Evolutionary conservation across 2,797 vertebrate genomes (phyloP).

Genomic region (Triplophysa yarkandensis): DNA sequence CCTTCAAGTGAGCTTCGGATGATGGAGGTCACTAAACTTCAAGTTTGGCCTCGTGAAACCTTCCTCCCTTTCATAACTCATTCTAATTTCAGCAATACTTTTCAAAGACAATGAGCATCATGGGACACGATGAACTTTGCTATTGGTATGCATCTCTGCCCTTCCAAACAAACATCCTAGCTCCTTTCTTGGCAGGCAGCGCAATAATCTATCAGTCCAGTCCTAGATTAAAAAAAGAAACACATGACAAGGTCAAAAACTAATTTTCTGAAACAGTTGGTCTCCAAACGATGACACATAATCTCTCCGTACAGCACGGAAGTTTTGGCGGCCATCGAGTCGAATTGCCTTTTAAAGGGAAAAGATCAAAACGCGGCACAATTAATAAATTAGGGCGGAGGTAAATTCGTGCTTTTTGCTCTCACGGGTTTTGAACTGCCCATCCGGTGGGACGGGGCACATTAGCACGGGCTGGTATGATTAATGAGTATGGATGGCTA

Average conservation of each 20-base stretch:
- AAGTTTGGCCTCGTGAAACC: conserved; percentile 45
- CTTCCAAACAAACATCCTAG: conserved; percentile 44
- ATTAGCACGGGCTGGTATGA: conserved; percentile 40
- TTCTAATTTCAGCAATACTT: conserved; percentile 41
- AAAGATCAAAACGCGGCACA: conserved; percentile 34
- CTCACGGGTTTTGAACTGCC: conserved; percentile 26
- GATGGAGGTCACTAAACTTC: conserved; percentile 55
- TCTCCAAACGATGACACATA: conserved; percentile 42
- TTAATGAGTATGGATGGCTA: conserved; percentile 35
- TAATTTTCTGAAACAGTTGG: conserved; percentile 46
- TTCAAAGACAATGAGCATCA: conserved; percentile 40
- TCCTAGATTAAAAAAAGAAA: conserved; percentile 50
- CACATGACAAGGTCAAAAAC: conserved; percentile 56
- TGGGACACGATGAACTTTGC: conserved; percentile 42
- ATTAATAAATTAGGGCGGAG: conserved; percentile 50
- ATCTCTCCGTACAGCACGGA: conserved; percentile 25
- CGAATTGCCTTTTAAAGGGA: conserved; percentile 26
- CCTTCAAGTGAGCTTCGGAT: conserved; percentile 12
- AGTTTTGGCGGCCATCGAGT: conserved; percentile 29
- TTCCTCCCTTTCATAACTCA: conserved; percentile 34
- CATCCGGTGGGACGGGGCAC: conserved; percentile 38
- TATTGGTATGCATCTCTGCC: conserved; percentile 38
- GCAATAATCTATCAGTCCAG: conserved; percentile 55
- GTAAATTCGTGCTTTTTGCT: conserved; percentile 35
- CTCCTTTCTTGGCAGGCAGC: conserved; percentile 49